Percentiles rank a stretch among this genome's conserved stretches.
phyloP scores from a whole-genome alignment of 2,113 vertebrate genomes.

The Hyla sarda region DNA sequence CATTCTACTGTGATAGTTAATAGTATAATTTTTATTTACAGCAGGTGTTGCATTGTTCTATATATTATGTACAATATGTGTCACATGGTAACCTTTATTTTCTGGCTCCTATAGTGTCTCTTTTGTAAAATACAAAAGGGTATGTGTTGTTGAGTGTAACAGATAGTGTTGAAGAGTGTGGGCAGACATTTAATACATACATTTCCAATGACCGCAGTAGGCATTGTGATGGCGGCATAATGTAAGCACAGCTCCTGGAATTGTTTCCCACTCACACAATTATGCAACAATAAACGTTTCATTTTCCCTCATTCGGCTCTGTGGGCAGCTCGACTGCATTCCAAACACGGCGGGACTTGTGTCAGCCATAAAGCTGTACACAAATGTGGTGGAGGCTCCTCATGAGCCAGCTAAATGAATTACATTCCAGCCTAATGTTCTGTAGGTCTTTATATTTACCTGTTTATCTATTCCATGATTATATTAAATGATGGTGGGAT shows the following conservation, averaged over 20 bases:
- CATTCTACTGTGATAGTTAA: not conserved
- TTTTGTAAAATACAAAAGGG: not conserved
- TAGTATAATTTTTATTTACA: not conserved
- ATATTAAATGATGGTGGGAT: too few relatives aligned
- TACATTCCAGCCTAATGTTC: not conserved
- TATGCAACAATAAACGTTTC: constrained; percentile 31
- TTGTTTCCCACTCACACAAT: constrained; percentile 33
- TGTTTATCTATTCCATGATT: not conserved
- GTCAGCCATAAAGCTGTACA: not conserved
- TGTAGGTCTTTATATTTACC: not conserved
- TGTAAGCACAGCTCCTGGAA: constrained; percentile 3
- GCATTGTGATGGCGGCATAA: constrained; percentile 1
- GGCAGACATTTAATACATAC: not conserved
- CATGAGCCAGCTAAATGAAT: not conserved
- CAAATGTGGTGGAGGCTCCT: not conserved
- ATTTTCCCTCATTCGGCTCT: constrained; percentile 10
- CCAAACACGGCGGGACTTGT: constrained; percentile 15
- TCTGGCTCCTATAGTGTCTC: not conserved
- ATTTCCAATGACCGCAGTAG: constrained; percentile 5
- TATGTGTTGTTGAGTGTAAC: constrained; percentile 12
- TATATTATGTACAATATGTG: not conserved
- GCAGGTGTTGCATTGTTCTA: not conserved
- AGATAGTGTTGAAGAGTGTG: constrained; percentile 6
- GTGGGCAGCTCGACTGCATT: constrained; percentile 47
- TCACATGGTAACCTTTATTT: not conserved